Conservation (phyloP, 2,113 vertebrate genomes). For the Nycticebus coucang region DNA sequence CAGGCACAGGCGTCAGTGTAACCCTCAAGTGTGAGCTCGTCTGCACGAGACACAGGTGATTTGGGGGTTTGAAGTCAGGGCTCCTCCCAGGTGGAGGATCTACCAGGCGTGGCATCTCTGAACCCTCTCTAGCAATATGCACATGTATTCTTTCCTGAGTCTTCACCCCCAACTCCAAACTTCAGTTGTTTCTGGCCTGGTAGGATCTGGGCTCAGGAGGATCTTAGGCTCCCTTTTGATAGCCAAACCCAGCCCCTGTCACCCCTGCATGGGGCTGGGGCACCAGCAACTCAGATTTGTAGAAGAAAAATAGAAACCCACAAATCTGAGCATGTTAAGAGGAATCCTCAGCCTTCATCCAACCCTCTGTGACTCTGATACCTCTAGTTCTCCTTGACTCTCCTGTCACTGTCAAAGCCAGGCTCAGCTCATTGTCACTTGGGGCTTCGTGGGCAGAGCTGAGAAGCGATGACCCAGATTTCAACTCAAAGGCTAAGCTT, state of each 20-base stretch:
- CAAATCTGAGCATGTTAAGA: background rate
- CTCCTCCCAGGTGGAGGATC: background rate
- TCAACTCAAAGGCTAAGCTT: background rate
- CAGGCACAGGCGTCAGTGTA: background rate
- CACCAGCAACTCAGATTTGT: conserved; percentile 82
- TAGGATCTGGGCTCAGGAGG: background rate
- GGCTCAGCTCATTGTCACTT: background rate
- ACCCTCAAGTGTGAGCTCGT: background rate
- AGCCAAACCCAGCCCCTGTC: conserved; percentile 12
- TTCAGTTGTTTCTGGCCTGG: background rate
- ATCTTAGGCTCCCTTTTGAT: background rate
- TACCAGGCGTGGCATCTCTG: background rate
- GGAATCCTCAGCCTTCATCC: background rate
- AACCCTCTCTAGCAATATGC: background rate
- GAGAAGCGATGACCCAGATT: background rate
- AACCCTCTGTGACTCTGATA: conserved; percentile 52
- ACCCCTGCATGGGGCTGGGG: conserved; percentile 72
- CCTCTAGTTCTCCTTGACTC: conserved; percentile 49
- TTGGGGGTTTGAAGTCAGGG: background rate
- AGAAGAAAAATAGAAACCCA: conserved; percentile 23
- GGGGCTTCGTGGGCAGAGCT: background rate
- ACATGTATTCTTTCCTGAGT: background rate
- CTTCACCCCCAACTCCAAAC: background rate
- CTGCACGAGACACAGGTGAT: background rate
- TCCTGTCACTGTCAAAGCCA: background rate